These are phyloP conservation scores for Cynoglossus semilaevis DNA, from an alignment of 2,113 vertebrate genomes.

Conservation along the genomic window DNA sequence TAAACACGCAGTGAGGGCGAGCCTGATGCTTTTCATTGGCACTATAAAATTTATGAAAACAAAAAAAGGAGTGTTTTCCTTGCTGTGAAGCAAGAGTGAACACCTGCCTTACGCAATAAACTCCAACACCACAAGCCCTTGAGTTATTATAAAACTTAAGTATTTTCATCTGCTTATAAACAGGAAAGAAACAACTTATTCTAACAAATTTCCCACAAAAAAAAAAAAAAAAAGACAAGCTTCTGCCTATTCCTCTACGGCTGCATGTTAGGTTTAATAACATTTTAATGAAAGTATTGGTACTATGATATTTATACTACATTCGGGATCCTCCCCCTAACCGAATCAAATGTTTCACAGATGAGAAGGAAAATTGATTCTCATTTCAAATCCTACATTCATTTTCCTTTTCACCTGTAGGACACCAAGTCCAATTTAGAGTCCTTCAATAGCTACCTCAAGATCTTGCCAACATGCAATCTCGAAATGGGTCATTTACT, in stretches of 20 bases:
- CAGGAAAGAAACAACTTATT: constrained; percentile 16
- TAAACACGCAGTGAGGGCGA: constrained; percentile 44
- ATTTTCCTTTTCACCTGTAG: constrained; percentile 60
- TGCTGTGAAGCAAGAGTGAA: constrained; percentile 36
- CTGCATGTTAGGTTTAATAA: background rate
- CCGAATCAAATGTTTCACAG: constrained; percentile 21
- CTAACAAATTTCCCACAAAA: constrained; percentile 5
- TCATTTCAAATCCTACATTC: constrained; percentile 57
- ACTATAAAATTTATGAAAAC: constrained; percentile 28
- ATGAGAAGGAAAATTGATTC: constrained; percentile 54
- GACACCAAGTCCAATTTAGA: constrained; percentile 69
- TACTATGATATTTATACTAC: constrained; percentile 11
- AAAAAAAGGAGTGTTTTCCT: constrained; percentile 24
- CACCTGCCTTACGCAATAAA: constrained; percentile 72
- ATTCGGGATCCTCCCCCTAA: constrained; percentile 28
- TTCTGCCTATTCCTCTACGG: constrained; percentile 9
- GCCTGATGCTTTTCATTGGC: constrained; percentile 31
- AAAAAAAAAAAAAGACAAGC: background rate
- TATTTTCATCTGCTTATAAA: constrained; percentile 66
- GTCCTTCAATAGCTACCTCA: constrained; percentile 61
- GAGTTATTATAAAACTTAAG: constrained; percentile 66
- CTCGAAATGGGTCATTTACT: constrained; percentile 72
- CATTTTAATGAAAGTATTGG: constrained; percentile 10
- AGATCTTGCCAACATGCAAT: constrained; percentile 70
- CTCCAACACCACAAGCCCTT: constrained; percentile 56